Evolutionary conservation across 2,797 vertebrate species (phyloP).

Genomic region (Tragopan temminckii): DNA sequence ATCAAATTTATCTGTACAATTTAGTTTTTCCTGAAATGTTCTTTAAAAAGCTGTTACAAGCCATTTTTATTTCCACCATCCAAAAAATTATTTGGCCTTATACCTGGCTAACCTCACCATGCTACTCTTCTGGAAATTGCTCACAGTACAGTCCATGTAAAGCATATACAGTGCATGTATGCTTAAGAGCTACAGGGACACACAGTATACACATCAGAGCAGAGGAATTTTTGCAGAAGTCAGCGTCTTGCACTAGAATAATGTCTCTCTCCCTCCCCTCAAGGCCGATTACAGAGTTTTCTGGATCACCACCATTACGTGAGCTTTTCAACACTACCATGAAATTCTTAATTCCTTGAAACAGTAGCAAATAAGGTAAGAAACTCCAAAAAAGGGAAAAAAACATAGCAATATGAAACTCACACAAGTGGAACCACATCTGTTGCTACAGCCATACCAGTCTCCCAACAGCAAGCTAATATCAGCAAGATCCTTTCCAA

Average conservation of each 20-base stretch:
- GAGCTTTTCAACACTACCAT: not conserved
- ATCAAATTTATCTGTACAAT: slow-evolving; percentile 45
- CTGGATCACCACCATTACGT: not conserved
- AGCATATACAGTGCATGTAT: not conserved
- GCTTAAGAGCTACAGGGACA: not conserved
- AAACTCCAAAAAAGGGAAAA: slow-evolving; percentile 27
- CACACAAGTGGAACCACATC: not conserved
- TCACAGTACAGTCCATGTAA: slow-evolving; percentile 3
- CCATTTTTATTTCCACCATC: slow-evolving; percentile 75
- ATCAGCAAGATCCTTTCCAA: not conserved
- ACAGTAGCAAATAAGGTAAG: not conserved
- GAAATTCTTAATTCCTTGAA: slow-evolving; percentile 9
- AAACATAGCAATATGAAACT: not conserved
- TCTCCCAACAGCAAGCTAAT: slow-evolving; percentile 38
- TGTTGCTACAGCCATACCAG: not conserved
- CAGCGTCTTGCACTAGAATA: not conserved
- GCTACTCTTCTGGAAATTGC: slow-evolving; percentile 77
- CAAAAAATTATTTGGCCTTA: slow-evolving; percentile 68
- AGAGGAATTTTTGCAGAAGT: slow-evolving; percentile 30
- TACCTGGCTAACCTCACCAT: slow-evolving; percentile 81
- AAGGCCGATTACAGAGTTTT: not conserved
- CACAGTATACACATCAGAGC: not conserved
- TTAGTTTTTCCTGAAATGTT: slow-evolving; percentile 45
- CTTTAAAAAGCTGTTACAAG: slow-evolving; percentile 48
- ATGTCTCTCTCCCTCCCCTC: not conserved